Evolutionary conservation across 2,113 vertebrate genomes (phyloP).

Genomic region (Marmota monax): DNA sequence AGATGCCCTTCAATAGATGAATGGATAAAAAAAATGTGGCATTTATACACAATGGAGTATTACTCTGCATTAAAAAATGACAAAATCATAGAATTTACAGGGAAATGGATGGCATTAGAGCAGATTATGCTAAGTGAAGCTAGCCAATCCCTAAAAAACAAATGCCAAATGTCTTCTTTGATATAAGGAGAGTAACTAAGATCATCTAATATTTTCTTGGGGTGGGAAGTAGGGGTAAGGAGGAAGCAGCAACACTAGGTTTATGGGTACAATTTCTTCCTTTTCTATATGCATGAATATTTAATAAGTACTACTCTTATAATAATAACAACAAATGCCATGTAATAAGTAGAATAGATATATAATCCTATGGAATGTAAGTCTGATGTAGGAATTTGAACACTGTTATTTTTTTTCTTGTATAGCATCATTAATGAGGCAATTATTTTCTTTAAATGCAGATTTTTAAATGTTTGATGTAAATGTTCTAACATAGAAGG

Average conservation of each 20-base stretch:
- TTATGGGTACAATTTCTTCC: neutral
- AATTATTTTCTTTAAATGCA: constrained; percentile 38
- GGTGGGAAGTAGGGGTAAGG: neutral
- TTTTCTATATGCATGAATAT: neutral
- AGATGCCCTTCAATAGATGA: no score
- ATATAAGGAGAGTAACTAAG: no score
- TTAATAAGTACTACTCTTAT: neutral
- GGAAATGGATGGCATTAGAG: no score
- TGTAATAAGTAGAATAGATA: constrained; percentile 8
- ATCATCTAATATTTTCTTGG: neutral
- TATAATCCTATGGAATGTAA: neutral
- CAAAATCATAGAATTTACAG: no score
- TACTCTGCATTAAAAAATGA: no score
- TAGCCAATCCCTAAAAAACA: no score
- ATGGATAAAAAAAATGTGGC: no score
- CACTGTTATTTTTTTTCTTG: constrained; percentile 4
- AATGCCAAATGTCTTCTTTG: no score
- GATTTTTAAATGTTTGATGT: constrained; percentile 19
- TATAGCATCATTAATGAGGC: neutral
- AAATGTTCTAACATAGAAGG: neutral
- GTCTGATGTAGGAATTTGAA: neutral
- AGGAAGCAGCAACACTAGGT: neutral
- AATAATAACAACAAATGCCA: neutral
- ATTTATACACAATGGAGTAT: no score
- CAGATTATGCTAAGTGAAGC: no score